A percentile compares a stretch with the other conserved stretches of the same genome.
Evolutionary conservation across 2,113 vertebrate genomes (phyloP).

Genomic region (Mustelus asterias): DNA sequence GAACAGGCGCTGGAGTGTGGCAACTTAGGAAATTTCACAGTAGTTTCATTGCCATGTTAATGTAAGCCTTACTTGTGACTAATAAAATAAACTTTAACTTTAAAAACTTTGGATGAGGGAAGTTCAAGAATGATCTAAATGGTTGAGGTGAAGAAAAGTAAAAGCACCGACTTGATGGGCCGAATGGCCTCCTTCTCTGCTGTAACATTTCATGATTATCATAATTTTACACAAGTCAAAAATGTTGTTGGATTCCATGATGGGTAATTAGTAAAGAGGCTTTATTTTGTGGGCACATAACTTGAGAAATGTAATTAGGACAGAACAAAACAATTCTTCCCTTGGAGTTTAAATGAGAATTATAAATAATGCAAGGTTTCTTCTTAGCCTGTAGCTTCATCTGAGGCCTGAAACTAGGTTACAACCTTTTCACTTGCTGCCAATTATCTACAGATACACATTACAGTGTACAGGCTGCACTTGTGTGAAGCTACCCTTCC

Average conservation of each 20-base stretch:
- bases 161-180: neutral
- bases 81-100: no score
- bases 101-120: neutral
- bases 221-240: neutral
- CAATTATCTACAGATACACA: neutral
- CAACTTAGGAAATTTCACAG: no score
- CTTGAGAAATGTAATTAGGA: neutral
- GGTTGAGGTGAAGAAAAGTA: neutral
- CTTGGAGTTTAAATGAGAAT: neutral
- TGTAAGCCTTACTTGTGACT: no score
- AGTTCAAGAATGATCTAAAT: neutral
- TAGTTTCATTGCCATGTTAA: no score
- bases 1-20: no score
- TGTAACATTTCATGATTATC: neutral
- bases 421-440: neutral
- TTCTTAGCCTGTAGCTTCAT: neutral
- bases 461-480: neutral
- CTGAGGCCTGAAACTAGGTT: neutral
- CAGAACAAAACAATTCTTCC: neutral
- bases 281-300: neutral
- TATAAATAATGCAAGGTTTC: neutral
- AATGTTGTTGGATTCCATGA: neutral
- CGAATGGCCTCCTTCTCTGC: neutral
- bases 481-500: neutral
- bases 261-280: neutral